Conservation (phyloP, 2,888 invertebrate species). For the Lepidocyrtinus sp. region DNA sequence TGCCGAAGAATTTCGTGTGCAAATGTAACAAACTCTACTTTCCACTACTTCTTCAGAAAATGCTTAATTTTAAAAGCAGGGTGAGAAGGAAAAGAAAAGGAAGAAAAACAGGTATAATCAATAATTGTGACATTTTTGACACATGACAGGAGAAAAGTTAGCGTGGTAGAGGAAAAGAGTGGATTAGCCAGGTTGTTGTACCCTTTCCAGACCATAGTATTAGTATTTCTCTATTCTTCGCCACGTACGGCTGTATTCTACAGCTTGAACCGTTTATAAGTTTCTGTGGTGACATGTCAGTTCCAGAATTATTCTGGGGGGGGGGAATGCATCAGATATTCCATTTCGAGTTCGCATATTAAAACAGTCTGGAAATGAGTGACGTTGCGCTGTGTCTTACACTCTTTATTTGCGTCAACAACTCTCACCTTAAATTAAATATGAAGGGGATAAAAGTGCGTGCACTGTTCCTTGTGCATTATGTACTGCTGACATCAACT, state of each 20-base stretch:
- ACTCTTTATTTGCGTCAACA: background rate
- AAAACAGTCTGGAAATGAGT: background rate
- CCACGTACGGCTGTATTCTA: background rate
- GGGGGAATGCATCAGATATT: background rate
- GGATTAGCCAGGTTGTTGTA: background rate
- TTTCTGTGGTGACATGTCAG: background rate
- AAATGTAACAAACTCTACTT: background rate
- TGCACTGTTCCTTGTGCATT: background rate
- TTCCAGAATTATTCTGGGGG: background rate
- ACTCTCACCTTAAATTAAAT: background rate
- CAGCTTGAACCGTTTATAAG: background rate
- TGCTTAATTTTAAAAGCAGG: too few species aligned
- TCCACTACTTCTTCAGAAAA: too few species aligned
- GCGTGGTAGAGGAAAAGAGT: background rate
- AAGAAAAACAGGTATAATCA: slow-evolving; percentile 35
- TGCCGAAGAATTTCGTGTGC: background rate
- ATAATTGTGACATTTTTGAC: slow-evolving; percentile 41
- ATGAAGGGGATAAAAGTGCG: background rate
- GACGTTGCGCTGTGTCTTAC: too few species aligned
- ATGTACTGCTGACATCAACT: background rate
- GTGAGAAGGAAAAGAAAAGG: slow-evolving; percentile 19
- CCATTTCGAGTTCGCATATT: background rate
- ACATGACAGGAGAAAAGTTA: background rate
- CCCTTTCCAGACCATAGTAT: too few species aligned
- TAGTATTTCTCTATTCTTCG: background rate